Conservation (phyloP, 2,888 invertebrate species). For the Rhopalosiphum nymphaeae region DNA sequence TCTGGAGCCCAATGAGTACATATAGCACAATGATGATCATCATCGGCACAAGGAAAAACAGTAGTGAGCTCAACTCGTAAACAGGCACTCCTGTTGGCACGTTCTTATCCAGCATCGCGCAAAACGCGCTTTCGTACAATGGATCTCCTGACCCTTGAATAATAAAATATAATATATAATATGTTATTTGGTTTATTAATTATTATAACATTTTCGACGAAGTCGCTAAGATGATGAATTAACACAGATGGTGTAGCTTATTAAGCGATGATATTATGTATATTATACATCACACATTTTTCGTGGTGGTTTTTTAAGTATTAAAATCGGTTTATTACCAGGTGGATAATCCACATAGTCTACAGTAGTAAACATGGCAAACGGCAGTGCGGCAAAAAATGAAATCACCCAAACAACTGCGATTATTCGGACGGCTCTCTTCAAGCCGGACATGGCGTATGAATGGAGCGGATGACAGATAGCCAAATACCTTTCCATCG, state of each 20-base stretch:
- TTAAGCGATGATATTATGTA: too few species aligned
- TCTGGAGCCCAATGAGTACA: constrained; percentile 81
- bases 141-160: constrained; percentile 71
- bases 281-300: too few species aligned
- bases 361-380: constrained; percentile 81
- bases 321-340: constrained; percentile 70
- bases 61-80: constrained; percentile 83
- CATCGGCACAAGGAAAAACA: constrained; percentile 85
- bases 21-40: constrained; percentile 83
- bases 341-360: constrained; percentile 82
- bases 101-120: constrained; percentile 78
- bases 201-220: not conserved
- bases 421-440: constrained; percentile 85
- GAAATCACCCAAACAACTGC: constrained; percentile 83
- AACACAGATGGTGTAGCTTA: too few species aligned
- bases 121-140: constrained; percentile 84
- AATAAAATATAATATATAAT: not conserved
- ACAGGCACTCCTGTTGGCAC: constrained; percentile 76
- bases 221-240: too few species aligned
- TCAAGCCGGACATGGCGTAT: constrained; percentile 85
- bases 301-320: too few species aligned
- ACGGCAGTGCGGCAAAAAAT: constrained; percentile 81
- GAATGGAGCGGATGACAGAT: constrained; percentile 90
- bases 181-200: not conserved
- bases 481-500: constrained; percentile 89